Evolutionary conservation across 2,888 invertebrate species (phyloP).

Genomic region (Mechanitis mazaeus): DNA sequence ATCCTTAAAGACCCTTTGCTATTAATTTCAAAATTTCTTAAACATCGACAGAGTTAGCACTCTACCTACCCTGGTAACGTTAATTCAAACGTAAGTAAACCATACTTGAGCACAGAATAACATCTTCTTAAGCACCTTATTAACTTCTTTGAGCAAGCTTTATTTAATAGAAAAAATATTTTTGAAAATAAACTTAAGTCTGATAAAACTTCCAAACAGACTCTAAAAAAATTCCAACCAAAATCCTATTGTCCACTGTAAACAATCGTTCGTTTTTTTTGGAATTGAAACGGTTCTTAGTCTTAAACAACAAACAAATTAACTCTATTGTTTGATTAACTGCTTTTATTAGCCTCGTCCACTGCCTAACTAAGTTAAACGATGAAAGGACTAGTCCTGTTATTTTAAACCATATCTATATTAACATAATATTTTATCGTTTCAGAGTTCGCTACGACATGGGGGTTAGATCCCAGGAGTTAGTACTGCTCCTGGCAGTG

Average conservation of each 20-base stretch:
- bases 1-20: no score
- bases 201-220: no score
- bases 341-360: slow-evolving; percentile 32
- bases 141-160: no score
- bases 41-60: no score
- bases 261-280: slow-evolving; percentile 14
- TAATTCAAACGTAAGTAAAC: no score
- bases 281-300: slow-evolving; percentile 12
- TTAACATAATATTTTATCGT: slow-evolving; percentile 36
- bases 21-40: no score
- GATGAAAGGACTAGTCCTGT: neutral
- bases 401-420: neutral
- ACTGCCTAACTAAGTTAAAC: slow-evolving; percentile 4
- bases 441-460: slow-evolving; percentile 73
- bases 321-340: slow-evolving; percentile 44
- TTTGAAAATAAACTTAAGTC: no score
- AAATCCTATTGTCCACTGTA: slow-evolving; percentile 9
- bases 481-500: slow-evolving; percentile 68
- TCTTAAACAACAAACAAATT: slow-evolving; percentile 5
- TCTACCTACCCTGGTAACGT: no score
- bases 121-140: no score
- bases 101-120: no score
- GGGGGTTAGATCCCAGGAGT: slow-evolving; percentile 72
- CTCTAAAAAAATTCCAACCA: neutral
- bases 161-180: no score